Percentiles rank a stretch among this genome's conserved stretches.
Evolutionary conservation across 2,113 vertebrate species (phyloP).

Genomic region (Uria aalge): DNA sequence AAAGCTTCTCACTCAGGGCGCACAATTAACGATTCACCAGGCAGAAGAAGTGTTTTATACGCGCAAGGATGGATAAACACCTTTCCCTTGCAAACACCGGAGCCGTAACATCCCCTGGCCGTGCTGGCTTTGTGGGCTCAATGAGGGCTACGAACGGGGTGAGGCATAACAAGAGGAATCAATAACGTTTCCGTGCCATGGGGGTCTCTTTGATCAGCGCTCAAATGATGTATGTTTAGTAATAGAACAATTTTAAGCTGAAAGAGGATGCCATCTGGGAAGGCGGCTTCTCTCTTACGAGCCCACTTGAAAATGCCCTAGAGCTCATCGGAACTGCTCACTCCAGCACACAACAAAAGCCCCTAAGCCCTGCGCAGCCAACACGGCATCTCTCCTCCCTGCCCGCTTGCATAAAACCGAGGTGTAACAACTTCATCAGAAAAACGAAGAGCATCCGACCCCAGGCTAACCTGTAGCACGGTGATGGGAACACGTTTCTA

Average conservation of each 20-base stretch:
- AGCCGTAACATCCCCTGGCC: background rate
- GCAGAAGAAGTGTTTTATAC: background rate
- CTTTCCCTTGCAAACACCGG: background rate
- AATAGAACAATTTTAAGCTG: background rate
- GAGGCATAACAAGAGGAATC: background rate
- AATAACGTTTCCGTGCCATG: background rate
- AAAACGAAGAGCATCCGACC: background rate
- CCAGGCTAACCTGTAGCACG: background rate
- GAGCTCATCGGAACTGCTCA: background rate
- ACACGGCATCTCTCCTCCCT: background rate
- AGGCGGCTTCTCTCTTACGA: background rate
- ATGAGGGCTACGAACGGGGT: background rate
- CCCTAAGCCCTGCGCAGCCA: background rate
- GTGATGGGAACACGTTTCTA: background rate
- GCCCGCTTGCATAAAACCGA: background rate
- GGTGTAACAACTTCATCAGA: background rate
- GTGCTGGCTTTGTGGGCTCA: background rate
- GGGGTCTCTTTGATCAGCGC: background rate
- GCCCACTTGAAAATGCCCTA: background rate
- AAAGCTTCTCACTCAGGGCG: background rate
- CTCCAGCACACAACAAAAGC: background rate
- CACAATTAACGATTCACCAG: background rate
- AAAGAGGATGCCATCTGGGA: background rate
- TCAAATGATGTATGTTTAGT: background rate
- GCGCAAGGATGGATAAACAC: background rate